Conservation (phyloP, 2,888 invertebrate species). For the Bimastos eiseni region DNA sequence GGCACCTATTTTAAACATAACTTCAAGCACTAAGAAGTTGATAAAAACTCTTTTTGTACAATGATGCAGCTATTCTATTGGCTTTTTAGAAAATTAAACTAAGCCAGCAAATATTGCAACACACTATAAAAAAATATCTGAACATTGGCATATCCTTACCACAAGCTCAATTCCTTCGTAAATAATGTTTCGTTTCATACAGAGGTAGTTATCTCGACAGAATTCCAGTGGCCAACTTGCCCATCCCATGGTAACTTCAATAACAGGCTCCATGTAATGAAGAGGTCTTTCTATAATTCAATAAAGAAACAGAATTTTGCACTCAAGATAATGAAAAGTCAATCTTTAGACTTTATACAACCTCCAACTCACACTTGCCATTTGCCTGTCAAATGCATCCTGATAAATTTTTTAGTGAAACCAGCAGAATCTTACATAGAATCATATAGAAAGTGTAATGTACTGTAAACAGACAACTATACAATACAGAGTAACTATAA, state of each 20-base stretch:
- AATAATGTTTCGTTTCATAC: conserved; percentile 52
- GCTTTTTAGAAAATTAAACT: background rate
- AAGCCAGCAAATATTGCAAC: background rate
- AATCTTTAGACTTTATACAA: background rate
- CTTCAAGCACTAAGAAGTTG: too few species aligned
- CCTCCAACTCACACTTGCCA: background rate
- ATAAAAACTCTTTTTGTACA: too few species aligned
- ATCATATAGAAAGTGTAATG: background rate
- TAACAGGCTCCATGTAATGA: conserved; percentile 74
- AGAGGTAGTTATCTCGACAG: conserved; percentile 78
- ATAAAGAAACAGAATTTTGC: background rate
- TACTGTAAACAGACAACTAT: background rate
- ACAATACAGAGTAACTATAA: background rate
- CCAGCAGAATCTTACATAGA: background rate
- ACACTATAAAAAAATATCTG: too few species aligned
- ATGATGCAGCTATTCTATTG: background rate
- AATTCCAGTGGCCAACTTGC: conserved; percentile 86
- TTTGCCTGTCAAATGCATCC: background rate
- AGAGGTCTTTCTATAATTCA: conserved; percentile 72
- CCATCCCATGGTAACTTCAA: conserved; percentile 74
- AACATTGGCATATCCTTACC: conserved; percentile 46
- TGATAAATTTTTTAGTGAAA: background rate
- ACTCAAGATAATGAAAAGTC: background rate
- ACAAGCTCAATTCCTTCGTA: conserved; percentile 34
- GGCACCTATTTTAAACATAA: background rate